Evolutionary conservation across 2,797 vertebrate genomes (phyloP), one percentile per base, ranked within the genome.

Genomic region (Sebastes taczanowskii): DNA sequence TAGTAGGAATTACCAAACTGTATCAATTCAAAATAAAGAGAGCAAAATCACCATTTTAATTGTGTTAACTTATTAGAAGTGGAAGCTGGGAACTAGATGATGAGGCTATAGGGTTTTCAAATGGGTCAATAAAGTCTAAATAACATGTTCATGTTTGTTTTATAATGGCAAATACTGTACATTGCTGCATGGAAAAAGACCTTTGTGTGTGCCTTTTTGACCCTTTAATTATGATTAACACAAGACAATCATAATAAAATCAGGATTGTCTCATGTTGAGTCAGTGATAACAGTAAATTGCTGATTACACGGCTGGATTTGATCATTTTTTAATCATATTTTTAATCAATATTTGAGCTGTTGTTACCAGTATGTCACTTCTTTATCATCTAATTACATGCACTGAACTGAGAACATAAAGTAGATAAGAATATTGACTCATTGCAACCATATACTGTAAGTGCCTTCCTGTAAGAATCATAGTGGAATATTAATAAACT

Each of bases 371-470:
- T 34, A 73, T 60, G 79, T 74, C 61, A 74, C n/a, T 32, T 71
- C 22, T 25, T 77, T 11, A 72, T 34, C 53, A 55, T 78, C 22
- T 52, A 71, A 88, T 90, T 81, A 71, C 23, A 27, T 27, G n/a
- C 34, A 11, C 34, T 11, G 35, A 16, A 34, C 65, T 13, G 70
- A 70, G 60, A 67, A 66, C 77, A 85, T 34, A 13, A 76, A 56
- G 27, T 2, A 62, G 78, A 90, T 87, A 81, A 81, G 61, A 84
- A 65, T 78, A 82, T 86, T 77, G 84, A 87, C 64, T 83, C 77
- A 85, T 9, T 14, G 4, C 55, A 32, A 35, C 38, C 46, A 23
- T 46, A 22, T 18, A 35, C 34, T 35, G 34, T 35, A 63, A 68
- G 58, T 58, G 25, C 16, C 27, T 52, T 67, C 64, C 77, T 30